A percentile compares a stretch with the other conserved stretches of the same genome.
Evolutionary conservation across 2,888 invertebrate genomes (phyloP).

Genomic region (Mermis nigrescens): DNA sequence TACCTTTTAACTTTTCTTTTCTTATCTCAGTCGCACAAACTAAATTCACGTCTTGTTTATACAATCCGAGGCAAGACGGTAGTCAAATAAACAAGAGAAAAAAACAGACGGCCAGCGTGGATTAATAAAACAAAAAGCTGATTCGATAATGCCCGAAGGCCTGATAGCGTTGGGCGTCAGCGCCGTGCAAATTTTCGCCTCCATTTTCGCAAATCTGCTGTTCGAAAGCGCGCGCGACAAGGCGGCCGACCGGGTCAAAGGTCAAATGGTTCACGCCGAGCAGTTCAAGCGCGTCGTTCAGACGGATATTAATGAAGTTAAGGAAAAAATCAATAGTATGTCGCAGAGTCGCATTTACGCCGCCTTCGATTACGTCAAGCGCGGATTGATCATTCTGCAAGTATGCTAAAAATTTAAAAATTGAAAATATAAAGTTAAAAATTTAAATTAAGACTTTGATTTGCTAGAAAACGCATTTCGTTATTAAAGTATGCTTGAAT

Average conservation of each 20-base stretch:
- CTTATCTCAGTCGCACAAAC: too few species aligned
- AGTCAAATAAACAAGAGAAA: too few species aligned
- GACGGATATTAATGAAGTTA: not conserved
- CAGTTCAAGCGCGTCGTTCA: not conserved
- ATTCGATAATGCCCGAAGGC: not conserved
- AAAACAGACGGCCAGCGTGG: too few species aligned
- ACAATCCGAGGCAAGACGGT: too few species aligned
- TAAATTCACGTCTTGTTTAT: too few species aligned
- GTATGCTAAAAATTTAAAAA: too few species aligned
- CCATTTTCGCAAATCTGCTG: not conserved
- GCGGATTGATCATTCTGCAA: not conserved
- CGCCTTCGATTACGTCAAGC: constrained; percentile 1
- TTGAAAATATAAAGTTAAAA: too few species aligned
- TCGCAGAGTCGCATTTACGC: not conserved
- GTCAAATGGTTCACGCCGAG: not conserved
- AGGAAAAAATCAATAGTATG: constrained; percentile 1
- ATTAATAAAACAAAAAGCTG: too few species aligned
- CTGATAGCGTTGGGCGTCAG: not conserved
- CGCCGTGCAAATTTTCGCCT: not conserved
- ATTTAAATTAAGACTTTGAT: too few species aligned
- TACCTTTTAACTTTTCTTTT: too few species aligned
- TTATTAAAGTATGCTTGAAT: too few species aligned
- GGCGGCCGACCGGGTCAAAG: not conserved
- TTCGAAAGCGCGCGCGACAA: not conserved
- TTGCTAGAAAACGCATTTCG: too few species aligned